Evolutionary conservation across 2,113 vertebrate species (phyloP).

Genomic region (Anhinga rufa): DNA sequence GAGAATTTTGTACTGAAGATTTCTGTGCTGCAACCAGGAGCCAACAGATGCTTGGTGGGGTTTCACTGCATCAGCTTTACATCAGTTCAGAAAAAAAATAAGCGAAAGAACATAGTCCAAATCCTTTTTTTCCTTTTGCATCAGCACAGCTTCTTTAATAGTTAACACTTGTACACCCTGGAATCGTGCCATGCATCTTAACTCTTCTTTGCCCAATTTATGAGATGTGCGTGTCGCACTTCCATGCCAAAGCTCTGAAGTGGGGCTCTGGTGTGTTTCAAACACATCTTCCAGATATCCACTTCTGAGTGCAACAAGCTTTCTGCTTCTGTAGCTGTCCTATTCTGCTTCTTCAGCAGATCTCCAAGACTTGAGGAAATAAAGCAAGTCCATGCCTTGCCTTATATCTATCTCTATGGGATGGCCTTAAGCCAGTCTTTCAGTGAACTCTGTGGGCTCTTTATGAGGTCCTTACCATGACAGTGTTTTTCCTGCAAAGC

Average conservation of each 20-base stretch:
- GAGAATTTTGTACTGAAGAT: background rate
- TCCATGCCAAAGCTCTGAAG: conserved; percentile 6
- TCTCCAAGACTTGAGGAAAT: background rate
- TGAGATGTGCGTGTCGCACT: background rate
- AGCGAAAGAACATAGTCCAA: conserved; percentile 2
- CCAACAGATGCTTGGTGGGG: background rate
- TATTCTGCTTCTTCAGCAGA: conserved; percentile 10
- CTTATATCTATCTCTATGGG: background rate
- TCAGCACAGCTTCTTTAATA: background rate
- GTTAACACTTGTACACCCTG: conserved; percentile 3
- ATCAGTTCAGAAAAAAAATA: background rate
- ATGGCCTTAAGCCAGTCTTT: background rate
- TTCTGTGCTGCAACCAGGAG: background rate
- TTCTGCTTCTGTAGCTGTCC: background rate
- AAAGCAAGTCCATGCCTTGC: background rate
- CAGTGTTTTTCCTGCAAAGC: background rate
- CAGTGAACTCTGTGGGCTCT: background rate
- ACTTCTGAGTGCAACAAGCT: background rate
- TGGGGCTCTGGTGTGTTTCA: background rate
- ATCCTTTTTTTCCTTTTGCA: background rate
- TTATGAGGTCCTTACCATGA: background rate
- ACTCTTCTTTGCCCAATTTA: background rate
- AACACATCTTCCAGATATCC: background rate
- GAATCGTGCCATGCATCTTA: background rate
- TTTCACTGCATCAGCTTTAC: background rate